These are phyloP conservation scores for Cantharis nigra DNA, from an alignment of 2,888 invertebrate species.

Conservation along the genomic window DNA sequence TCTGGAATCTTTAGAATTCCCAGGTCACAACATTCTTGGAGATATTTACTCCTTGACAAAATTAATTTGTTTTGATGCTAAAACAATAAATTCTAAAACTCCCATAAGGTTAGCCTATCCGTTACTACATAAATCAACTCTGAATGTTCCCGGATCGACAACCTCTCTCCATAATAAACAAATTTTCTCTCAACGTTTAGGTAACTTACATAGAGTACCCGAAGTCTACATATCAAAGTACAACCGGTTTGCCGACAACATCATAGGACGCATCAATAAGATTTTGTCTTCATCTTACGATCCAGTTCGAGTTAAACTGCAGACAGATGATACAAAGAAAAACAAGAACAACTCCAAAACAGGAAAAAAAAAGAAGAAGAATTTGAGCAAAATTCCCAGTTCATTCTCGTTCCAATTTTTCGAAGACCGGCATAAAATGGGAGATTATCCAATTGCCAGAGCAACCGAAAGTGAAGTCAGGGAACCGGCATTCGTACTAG, in stretches of 20 bases:
- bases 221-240: constrained; percentile 79
- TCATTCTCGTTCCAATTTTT: constrained; percentile 2
- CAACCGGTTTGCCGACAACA: constrained; percentile 84
- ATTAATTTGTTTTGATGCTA: too few relatives aligned
- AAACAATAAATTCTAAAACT: too few relatives aligned
- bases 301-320: constrained; percentile 79
- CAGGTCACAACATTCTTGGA: too few relatives aligned
- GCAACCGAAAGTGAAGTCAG: constrained; percentile 44
- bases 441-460: constrained; percentile 48
- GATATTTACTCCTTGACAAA: too few relatives aligned
- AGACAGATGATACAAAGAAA: constrained; percentile 57
- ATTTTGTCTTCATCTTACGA: constrained; percentile 81
- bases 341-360: constrained; percentile 52
- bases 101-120: too few relatives aligned
- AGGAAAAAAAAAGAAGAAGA: constrained; percentile 27
- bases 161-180: neutral
- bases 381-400: constrained; percentile 17
- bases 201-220: constrained; percentile 57
- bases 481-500: constrained; percentile 51
- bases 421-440: constrained; percentile 48
- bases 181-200: constrained; percentile 1
- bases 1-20: too few relatives aligned
- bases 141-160: neutral
- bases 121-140: too few relatives aligned
- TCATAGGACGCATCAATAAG: constrained; percentile 79